Conservation (phyloP, 2,888 invertebrate species). For the Clepsis dumicolana region DNA sequence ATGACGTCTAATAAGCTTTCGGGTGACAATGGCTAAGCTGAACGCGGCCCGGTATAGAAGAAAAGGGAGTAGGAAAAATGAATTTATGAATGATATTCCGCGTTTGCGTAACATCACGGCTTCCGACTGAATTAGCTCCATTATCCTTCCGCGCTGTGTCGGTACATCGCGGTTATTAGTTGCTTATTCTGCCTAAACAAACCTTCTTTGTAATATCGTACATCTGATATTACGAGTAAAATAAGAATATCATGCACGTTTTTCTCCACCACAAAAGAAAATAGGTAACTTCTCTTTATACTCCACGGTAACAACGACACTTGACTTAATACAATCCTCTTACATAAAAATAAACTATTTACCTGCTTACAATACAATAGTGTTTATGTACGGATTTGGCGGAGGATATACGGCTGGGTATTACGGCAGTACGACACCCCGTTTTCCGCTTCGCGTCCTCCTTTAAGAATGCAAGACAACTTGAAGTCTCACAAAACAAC, state of each 20-base stretch:
- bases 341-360: constrained; percentile 36
- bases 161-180: constrained; percentile 37
- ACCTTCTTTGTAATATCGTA: constrained; percentile 20
- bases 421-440: constrained; percentile 45
- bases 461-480: constrained; percentile 50
- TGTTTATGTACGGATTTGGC: constrained; percentile 39
- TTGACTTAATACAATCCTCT: constrained; percentile 15
- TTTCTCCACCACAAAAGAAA: constrained; percentile 1
- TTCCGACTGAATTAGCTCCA: constrained; percentile 47
- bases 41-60: constrained; percentile 55
- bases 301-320: background rate
- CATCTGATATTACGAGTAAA: constrained; percentile 7
- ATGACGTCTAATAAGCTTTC: constrained; percentile 66
- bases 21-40: constrained; percentile 56
- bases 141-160: constrained; percentile 36
- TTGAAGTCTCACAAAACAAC: constrained; percentile 53
- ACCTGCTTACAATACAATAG: constrained; percentile 37
- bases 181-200: constrained; percentile 27
- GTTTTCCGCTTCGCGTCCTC: constrained; percentile 51
- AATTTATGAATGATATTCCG: constrained; percentile 62
- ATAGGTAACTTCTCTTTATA: background rate
- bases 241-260: constrained; percentile 9
- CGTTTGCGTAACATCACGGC: constrained; percentile 52
- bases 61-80: constrained; percentile 57
- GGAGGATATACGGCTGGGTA: constrained; percentile 26